Base-by-base conservation (phyloP, 1,140 invertebrate genomes). In the Latrodectus geometricus region DNA sequence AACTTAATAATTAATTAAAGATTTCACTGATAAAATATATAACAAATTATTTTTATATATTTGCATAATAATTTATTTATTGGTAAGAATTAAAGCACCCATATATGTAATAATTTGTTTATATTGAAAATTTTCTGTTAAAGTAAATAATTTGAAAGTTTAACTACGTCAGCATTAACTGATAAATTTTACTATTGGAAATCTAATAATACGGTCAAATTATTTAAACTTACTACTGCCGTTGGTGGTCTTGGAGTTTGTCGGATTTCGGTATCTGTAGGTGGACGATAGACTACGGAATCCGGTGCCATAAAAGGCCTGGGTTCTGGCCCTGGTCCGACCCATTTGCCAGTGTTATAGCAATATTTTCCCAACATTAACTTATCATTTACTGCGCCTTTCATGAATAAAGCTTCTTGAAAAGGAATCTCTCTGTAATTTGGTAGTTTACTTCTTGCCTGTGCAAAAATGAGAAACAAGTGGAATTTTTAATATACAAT, bases 371-470 rank as follows among this genome's bases (percentile, higher is more conserved):
- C 85, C 17, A 73, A 23, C 68, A 79, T 80, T 4, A 80, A 21
- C 49, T 80, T 87, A 50, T 65, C 23, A 7, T 20, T 17, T 48
- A 15, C 54, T 3, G 69, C 21, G 0, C 70, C 77, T 23, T 74
- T 87, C 77, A 79, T 74, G 20, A 79, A 87, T 7, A 87, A 35
- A 0, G 85, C 85, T 74, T 87, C 85, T 87, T 87, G 85, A 54
- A 87, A 87, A 1, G 76, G 85, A 23, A 87, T 87, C n/a, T 87
- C 77, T 66, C 85, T 50, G 56, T 87, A 87, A 5, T 76, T 80
- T 23, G 85, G 85, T 2, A 87, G 52, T 14, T 87, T 87, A 35
- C 85, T 79, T 35, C 77, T 21, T 21, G 61, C 77, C 85, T 87
- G 48, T 14, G 4, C 1, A n/a, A 68, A 21, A 68, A 69, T 17